These are phyloP conservation scores for Lumbricus terrestris DNA, from an alignment of 2,888 invertebrate genomes.

Conservation along the genomic window DNA sequence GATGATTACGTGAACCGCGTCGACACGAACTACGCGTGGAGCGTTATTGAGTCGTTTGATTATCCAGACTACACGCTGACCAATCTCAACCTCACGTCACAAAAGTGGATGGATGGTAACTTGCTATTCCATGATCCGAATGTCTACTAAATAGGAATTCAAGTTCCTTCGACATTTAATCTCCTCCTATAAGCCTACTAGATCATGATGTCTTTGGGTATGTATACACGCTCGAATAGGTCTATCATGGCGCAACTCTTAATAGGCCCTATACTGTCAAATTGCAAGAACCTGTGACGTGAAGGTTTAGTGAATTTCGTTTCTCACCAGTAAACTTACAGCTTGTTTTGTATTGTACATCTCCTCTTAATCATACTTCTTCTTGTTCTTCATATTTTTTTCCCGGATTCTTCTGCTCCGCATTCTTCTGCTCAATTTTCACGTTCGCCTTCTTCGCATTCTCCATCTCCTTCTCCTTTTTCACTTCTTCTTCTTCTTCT, in stretches of 20 bases:
- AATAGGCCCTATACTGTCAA: no score
- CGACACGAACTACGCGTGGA: constrained; percentile 8
- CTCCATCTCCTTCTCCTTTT: no score
- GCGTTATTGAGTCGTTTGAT: not conserved
- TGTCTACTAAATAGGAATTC: not conserved
- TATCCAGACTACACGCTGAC: constrained; percentile 13
- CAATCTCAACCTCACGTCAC: constrained; percentile 24
- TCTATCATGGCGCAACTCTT: not conserved
- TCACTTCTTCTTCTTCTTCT: no score
- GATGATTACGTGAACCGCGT: constrained; percentile 28
- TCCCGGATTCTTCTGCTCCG: no score
- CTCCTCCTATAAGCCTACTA: not conserved
- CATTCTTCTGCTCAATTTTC: no score
- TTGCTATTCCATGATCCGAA: not conserved
- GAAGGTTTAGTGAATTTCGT: not conserved
- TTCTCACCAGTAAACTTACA: no score
- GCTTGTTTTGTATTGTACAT: no score
- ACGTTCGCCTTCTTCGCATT: no score
- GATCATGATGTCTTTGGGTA: not conserved
- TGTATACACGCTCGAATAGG: not conserved
- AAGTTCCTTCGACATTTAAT: not conserved
- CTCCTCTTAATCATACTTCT: no score
- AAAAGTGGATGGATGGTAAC: constrained; percentile 25
- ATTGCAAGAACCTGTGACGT: not conserved
- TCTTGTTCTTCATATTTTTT: no score